These are phyloP conservation scores for Percopsis transmontana DNA, from an alignment of 2,113 vertebrate species.

Conservation along the genomic window DNA sequence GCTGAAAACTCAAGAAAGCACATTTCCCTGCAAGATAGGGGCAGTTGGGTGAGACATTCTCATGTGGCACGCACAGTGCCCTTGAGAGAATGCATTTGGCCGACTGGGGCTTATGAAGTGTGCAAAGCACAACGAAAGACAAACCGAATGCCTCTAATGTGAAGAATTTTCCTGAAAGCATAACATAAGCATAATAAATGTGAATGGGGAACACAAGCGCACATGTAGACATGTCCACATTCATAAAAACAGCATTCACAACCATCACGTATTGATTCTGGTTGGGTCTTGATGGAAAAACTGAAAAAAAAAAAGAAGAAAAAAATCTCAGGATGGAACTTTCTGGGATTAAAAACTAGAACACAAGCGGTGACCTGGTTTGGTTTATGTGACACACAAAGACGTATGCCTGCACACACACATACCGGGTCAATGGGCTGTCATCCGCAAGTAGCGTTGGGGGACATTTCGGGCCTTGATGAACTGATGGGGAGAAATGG, in stretches of 20 bases:
- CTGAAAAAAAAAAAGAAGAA: not conserved
- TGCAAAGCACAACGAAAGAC: slow-evolving; percentile 40
- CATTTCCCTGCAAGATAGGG: slow-evolving; percentile 25
- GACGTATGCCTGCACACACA: slow-evolving; percentile 25
- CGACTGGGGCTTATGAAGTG: slow-evolving; percentile 4
- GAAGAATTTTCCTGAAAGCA: not conserved
- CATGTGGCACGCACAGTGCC: slow-evolving; percentile 7
- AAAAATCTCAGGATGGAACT: slow-evolving; percentile 32
- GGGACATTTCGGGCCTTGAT: slow-evolving; percentile 24
- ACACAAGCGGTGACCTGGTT: slow-evolving; percentile 54
- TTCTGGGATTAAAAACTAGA: slow-evolving; percentile 50
- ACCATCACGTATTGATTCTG: slow-evolving; percentile 21
- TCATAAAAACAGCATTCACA: not conserved
- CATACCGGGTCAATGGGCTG: slow-evolving; percentile 13
- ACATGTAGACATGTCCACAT: not conserved
- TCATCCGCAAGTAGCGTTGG: slow-evolving; percentile 30
- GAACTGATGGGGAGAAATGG: slow-evolving; percentile 2
- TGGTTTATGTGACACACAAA: slow-evolving; percentile 15
- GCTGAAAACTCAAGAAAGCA: slow-evolving; percentile 52
- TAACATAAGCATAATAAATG: not conserved
- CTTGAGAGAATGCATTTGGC: slow-evolving; percentile 22
- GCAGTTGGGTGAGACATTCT: slow-evolving; percentile 26
- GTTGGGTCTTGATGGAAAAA: not conserved
- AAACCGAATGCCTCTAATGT: not conserved
- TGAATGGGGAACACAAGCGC: slow-evolving; percentile 1